These are phyloP conservation scores for Rhodophaea formosa DNA, from an alignment of 2,888 invertebrate genomes.

Conservation along the genomic window DNA sequence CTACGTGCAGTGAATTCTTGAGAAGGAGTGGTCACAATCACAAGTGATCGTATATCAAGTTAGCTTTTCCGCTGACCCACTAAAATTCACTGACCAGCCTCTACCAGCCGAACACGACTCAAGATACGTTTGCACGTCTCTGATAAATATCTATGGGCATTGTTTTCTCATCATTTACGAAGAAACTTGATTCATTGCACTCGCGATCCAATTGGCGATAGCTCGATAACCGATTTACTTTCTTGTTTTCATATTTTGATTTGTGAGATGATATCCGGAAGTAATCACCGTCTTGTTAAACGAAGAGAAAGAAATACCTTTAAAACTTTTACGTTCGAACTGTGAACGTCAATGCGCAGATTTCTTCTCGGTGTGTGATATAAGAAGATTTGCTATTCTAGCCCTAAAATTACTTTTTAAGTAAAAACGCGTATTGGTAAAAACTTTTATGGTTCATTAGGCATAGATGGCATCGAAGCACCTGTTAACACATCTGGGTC, in stretches of 20 bases:
- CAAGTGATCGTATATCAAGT: constrained; percentile 37
- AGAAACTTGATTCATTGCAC: constrained; percentile 51
- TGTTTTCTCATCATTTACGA: constrained; percentile 49
- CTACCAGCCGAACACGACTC: constrained; percentile 39
- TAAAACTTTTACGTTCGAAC: background rate
- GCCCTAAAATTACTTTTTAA: constrained; percentile 22
- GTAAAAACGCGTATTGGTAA: constrained; percentile 42
- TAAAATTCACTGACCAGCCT: constrained; percentile 32
- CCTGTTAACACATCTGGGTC: constrained; percentile 65
- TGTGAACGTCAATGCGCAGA: background rate
- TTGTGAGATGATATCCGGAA: constrained; percentile 29
- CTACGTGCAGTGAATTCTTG: constrained; percentile 30
- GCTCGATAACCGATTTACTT: constrained; percentile 50
- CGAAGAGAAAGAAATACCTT: constrained; percentile 1
- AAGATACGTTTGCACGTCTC: constrained; percentile 45
- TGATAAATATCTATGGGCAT: constrained; percentile 50
- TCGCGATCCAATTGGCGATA: constrained; percentile 39
- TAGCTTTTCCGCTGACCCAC: constrained; percentile 35
- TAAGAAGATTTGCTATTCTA: constrained; percentile 4
- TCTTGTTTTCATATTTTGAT: constrained; percentile 42
- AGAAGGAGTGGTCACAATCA: constrained; percentile 32
- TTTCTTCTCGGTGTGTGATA: constrained; percentile 1
- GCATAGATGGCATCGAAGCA: constrained; percentile 45
- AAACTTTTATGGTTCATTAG: constrained; percentile 54
- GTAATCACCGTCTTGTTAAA: constrained; percentile 24